phyloP scores from a whole-genome alignment of 2,113 vertebrate genomes.

The Oryzias melastigma region DNA sequence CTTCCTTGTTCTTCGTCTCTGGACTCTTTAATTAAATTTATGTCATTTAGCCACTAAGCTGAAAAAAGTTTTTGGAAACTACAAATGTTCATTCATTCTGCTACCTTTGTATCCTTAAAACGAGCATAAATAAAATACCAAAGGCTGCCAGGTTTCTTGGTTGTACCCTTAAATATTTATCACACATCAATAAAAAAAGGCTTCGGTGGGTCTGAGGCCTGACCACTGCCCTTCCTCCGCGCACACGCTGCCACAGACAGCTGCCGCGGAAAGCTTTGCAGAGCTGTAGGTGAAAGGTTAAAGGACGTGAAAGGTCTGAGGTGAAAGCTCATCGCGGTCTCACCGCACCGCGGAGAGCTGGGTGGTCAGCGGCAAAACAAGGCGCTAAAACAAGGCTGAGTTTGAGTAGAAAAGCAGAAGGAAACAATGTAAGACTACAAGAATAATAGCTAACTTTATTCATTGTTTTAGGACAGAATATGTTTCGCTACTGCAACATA shows the following conservation, averaged over 20 bases:
- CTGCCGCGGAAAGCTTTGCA: slow-evolving; percentile 36
- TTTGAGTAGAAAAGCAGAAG: slow-evolving; percentile 1
- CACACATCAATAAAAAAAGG: not conserved
- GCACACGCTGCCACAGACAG: slow-evolving; percentile 35
- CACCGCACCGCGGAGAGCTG: slow-evolving; percentile 38
- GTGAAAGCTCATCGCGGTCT: slow-evolving; percentile 59
- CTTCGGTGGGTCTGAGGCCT: not conserved
- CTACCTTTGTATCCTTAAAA: no score
- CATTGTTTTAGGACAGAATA: no score
- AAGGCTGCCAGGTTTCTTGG: not conserved
- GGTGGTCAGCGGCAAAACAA: slow-evolving; percentile 42
- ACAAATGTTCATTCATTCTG: no score
- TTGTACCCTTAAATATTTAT: not conserved
- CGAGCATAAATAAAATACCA: not conserved
- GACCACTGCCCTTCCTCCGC: not conserved
- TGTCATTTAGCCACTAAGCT: slow-evolving; percentile 2
- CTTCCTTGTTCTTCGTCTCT: slow-evolving; percentile 34
- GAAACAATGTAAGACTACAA: not conserved
- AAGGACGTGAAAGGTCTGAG: slow-evolving; percentile 52
- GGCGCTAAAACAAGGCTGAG: slow-evolving; percentile 14
- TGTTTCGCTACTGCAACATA: no score
- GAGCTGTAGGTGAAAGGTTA: slow-evolving; percentile 64
- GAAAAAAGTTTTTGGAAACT: not conserved
- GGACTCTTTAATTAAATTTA: slow-evolving; percentile 13
- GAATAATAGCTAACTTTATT: not conserved